phyloP scores from a whole-genome alignment of 2,888 invertebrate species.

The Argyresthia goedartella region DNA sequence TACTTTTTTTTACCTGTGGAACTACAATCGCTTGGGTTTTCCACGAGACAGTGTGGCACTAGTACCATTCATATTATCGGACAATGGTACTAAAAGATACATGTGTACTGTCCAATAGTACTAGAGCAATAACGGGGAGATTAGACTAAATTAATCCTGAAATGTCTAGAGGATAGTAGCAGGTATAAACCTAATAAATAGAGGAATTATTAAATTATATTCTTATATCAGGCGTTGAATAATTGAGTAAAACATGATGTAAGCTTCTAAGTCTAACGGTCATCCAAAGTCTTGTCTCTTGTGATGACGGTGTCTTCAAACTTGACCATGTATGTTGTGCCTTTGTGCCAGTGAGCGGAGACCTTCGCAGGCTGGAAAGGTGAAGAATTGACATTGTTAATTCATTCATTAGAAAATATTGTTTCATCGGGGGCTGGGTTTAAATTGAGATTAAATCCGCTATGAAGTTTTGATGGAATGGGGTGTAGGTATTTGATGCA shows the following conservation, averaged over 20 bases:
- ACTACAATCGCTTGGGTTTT: no score
- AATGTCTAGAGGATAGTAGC: no score
- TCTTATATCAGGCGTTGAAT: background rate
- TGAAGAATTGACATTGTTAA: constrained; percentile 7
- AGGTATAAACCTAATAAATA: background rate
- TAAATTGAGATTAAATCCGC: background rate
- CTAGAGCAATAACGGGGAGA: no score
- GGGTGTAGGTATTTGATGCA: no score
- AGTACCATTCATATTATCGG: no score
- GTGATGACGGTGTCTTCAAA: constrained; percentile 94
- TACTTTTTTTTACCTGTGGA: no score
- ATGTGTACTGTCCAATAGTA: no score
- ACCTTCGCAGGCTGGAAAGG: constrained; percentile 94
- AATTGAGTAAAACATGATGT: background rate
- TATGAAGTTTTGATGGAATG: background rate
- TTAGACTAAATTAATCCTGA: no score
- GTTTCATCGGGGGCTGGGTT: background rate
- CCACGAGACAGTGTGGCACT: no score
- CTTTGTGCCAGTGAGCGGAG: constrained; percentile 99
- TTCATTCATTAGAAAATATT: background rate
- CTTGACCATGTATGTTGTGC: constrained; percentile 98
- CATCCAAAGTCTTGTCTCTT: constrained; percentile 92
- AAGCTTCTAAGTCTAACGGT: constrained; percentile 66
- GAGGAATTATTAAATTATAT: background rate
- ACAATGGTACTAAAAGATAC: no score